A percentile compares a stretch with the other conserved stretches of the same genome.
Evolutionary conservation across 2,113 vertebrate species (phyloP).

Genomic region (Amblyopsis rosae): DNA sequence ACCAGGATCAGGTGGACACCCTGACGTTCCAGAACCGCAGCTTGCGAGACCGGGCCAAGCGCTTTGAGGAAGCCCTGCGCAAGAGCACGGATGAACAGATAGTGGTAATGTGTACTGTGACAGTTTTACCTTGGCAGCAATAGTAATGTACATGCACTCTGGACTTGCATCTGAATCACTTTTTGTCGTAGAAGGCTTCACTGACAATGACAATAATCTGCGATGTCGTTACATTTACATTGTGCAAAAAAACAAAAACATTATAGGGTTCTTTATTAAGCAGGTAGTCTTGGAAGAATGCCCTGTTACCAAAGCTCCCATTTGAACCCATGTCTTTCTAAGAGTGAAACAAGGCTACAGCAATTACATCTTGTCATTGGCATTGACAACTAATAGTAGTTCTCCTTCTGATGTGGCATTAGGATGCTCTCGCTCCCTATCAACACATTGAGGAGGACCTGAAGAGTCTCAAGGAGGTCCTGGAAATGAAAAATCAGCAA

Average conservation of each 20-base stretch:
- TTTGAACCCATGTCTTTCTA: no score
- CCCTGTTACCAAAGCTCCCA: no score
- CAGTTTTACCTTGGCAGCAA: not conserved
- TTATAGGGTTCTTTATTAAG: no score
- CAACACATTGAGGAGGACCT: constrained; percentile 94
- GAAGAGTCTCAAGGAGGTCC: constrained; percentile 90
- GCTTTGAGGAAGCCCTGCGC: constrained; percentile 94
- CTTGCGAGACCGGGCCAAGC: constrained; percentile 89
- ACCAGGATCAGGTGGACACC: constrained; percentile 95
- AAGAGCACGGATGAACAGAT: constrained; percentile 92
- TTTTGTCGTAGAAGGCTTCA: no score
- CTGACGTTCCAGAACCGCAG: constrained; percentile 95
- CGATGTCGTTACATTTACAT: no score
- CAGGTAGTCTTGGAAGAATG: no score
- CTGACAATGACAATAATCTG: no score
- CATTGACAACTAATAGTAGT: no score
- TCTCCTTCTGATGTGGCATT: not conserved
- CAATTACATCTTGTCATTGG: no score
- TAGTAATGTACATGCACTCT: not conserved
- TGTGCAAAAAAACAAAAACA: no score
- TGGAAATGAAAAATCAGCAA: constrained; percentile 97
- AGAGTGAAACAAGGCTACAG: no score
- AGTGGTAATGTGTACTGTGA: constrained; percentile 78
- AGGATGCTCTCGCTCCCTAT: constrained; percentile 91
- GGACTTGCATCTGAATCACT: no score